phyloP scores from a whole-genome alignment of 2,113 vertebrate species.

The Channa argus region DNA sequence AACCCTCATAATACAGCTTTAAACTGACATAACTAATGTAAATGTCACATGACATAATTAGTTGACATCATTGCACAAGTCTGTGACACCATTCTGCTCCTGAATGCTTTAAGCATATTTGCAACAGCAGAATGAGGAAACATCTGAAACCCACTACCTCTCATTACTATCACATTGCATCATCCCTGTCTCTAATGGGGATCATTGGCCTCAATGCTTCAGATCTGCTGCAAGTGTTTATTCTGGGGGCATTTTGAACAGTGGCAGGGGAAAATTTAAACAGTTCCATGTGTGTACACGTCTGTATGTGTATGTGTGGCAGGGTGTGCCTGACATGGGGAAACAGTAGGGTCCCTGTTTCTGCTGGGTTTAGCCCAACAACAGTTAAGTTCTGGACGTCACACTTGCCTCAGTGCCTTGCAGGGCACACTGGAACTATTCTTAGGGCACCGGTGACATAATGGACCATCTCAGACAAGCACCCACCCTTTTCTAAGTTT shows the following conservation, averaged over 20 bases:
- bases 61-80: neutral
- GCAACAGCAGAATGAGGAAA: constrained; percentile 18
- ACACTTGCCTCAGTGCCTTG: constrained; percentile 67
- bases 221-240: constrained; percentile 62
- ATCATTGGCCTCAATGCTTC: constrained; percentile 40
- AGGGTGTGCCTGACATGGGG: constrained; percentile 64
- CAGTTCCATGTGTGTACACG: constrained; percentile 75
- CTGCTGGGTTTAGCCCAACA: constrained; percentile 74
- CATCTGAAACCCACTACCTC: constrained; percentile 68
- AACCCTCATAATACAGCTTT: neutral
- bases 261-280: constrained; percentile 75
- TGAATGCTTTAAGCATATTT: neutral
- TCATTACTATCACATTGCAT: constrained; percentile 59
- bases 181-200: constrained; percentile 62
- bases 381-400: constrained; percentile 73
- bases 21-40: neutral
- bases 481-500: constrained; percentile 39
- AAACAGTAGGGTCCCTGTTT: constrained; percentile 84
- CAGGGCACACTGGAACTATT: constrained; percentile 80
- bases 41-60: neutral
- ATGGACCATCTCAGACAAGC: constrained; percentile 62
- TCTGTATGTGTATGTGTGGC: constrained; percentile 39
- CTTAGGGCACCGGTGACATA: constrained; percentile 78
- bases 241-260: constrained; percentile 68
- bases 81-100: too few relatives aligned